Evolutionary conservation across 2,797 vertebrate species (phyloP).

Genomic region (Microchirus variegatus): DNA sequence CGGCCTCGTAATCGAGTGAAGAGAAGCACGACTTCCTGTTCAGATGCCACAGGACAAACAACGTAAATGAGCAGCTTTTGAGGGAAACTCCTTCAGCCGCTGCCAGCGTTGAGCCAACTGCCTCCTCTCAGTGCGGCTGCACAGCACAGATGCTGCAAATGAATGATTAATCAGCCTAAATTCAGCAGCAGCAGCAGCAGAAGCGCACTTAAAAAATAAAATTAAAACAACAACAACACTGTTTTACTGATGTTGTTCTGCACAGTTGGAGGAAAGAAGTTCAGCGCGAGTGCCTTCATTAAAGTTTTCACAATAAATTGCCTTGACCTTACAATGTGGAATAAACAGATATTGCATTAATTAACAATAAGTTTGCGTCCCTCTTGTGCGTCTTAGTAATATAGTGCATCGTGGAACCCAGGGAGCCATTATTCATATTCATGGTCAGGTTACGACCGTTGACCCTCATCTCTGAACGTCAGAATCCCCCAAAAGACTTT

Average conservation of each 20-base stretch:
- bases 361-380: background rate
- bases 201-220: slow-evolving; percentile 2
- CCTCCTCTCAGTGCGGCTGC: slow-evolving; percentile 36
- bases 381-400: background rate
- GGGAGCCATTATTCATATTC: background rate
- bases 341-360: slow-evolving; percentile 17
- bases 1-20: slow-evolving; percentile 37
- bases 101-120: slow-evolving; percentile 21
- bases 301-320: background rate
- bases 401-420: background rate
- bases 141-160: slow-evolving; percentile 53
- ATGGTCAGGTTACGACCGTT: background rate
- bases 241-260: too few species aligned
- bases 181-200: slow-evolving; percentile 7
- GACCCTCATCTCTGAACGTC: background rate
- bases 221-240: too few species aligned
- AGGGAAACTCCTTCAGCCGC: slow-evolving; percentile 17
- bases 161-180: slow-evolving; percentile 66
- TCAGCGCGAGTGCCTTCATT: too few species aligned
- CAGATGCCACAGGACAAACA: slow-evolving; percentile 51
- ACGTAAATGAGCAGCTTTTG: slow-evolving; percentile 44
- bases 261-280: too few species aligned
- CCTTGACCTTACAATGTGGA: slow-evolving; percentile 1
- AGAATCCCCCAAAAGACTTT: too few species aligned
- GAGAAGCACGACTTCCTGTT: slow-evolving; percentile 29